Evolutionary conservation across 2,797 vertebrate genomes (phyloP), one percentile per base, ranked within the genome.

Genomic region (Peromyscus melanophrys): DNA sequence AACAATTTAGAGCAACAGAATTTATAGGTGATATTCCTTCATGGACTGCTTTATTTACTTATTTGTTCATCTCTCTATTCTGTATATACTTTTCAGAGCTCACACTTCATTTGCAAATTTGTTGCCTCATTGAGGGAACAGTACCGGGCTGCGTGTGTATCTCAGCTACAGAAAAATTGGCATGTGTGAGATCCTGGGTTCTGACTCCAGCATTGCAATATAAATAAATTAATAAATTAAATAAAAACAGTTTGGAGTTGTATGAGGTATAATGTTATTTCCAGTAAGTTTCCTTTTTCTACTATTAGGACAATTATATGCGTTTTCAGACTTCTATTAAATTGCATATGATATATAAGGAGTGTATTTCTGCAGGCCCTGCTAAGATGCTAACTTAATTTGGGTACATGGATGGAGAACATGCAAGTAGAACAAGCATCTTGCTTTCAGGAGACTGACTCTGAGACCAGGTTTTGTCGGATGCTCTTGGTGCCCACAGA

Each of bases 21-120:
- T 73, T 88, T 71, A 19, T 90, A 77, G 31, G 40, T 61, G 17
- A 5, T 25, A 59, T 61, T 78, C 25, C 27, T 90, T 83, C 71
- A 21, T 83, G 77, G 78, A 87, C 34, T 31, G 49, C 14, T 37
- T 88, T 52, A 25, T 25, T 31, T 57, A 4, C 31, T 13, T 25
- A 31, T 63, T 13, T n/a, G n/a, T 37, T 49, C 55, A 25, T 93
- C 77, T 59, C 19, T 59, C 77, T 78, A 61, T 92, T 61, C 25
- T 84, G n/a, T 43, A 43, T 10, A 57, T 89, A 17, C 85, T 82
- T 90, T 94, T 75, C 13, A 77, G 5, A 78, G 55, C 73, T 21
- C 13, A 92, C 2, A 76, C 27, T 80, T 93, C 14, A 71, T 87
- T 84, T 92, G 23, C 76, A 76, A 52, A 59, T 90, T 90, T 94